Base-by-base conservation (phyloP, 2,113 vertebrate species). In the Mastomys coucha region DNA sequence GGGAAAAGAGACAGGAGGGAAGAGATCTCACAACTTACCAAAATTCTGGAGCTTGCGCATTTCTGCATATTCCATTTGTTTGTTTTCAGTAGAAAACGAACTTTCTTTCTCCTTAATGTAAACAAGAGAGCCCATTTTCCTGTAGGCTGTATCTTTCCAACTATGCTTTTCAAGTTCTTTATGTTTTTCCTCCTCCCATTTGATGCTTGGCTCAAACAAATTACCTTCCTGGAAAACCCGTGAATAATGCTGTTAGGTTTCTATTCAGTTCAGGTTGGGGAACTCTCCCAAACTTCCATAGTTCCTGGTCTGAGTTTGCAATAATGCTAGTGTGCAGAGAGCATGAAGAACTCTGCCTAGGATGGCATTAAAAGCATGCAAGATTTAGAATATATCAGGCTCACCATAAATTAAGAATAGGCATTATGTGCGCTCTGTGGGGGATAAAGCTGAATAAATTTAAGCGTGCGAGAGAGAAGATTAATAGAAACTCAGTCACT, bases 341-440 rank as follows among this genome's bases (percentile, higher is more conserved):
- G 58, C 3, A 5, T 81, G 70, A 93, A 0, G 95, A 93, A 96
- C 12, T 81, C 75, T 80, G 56, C 93, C 76, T 91, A 77, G 81
- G 97, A 95, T 82, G 93, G 51, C 90, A 89, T 77, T 86, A 89
- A 97, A 97, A 94, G 70, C 51, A 89, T 95, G 75, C 60, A 75
- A 89, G 33, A 95, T 85, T 97, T 95, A 96, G 89, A 67, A 86
- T 89, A 95, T 88, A 91, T 56, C 82, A 95, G 87, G 10, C n/a
- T 97, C 88, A 88, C 5, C 81, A 75, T 95, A 94, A 98, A 90
- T 92, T 90, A 94, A 95, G 73, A 69, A 80, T 91, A 96, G 28
- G 42, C 84, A 96, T 97, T 97, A 96, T 81, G n/a, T 91, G 22
- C 1, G 17, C 45, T 86, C 45, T 75, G 28, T 58, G 26, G 53